These are phyloP conservation scores for Acrossocheilus fasciatus DNA, from an alignment of 2,797 vertebrate genomes.

Conservation along the genomic window DNA sequence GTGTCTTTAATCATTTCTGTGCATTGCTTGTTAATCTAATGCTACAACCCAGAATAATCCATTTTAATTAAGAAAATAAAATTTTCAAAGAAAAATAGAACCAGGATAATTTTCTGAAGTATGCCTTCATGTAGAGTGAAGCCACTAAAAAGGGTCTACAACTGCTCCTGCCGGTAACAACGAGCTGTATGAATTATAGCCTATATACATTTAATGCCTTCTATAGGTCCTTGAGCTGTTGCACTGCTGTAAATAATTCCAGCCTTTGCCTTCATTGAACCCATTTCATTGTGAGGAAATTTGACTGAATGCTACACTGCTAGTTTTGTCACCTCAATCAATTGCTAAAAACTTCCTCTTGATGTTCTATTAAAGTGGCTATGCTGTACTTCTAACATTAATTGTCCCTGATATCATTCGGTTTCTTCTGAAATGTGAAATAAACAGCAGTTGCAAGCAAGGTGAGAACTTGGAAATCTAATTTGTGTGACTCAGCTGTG, in stretches of 20 bases:
- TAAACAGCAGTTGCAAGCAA: neutral
- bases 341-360: neutral
- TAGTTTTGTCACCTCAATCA: neutral
- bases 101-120: neutral
- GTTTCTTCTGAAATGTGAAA: neutral
- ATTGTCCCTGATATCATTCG: neutral
- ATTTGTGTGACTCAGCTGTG: neutral
- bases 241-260: conserved; percentile 17
- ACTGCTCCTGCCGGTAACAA: neutral
- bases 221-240: neutral
- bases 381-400: neutral
- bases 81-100: too few relatives aligned
- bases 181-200: neutral
- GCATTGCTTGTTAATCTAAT: neutral
- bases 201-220: neutral
- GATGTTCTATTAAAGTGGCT: neutral
- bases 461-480: neutral
- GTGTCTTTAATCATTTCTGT: neutral
- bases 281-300: conserved; percentile 5
- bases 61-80: neutral
- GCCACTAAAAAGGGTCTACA: neutral
- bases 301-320: conserved; percentile 9
- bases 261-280: conserved; percentile 5
- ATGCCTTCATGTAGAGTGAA: neutral
- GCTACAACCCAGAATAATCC: neutral